phyloP scores from a whole-genome alignment of 1,140 invertebrate species.

The Kradibia gibbosae region DNA sequence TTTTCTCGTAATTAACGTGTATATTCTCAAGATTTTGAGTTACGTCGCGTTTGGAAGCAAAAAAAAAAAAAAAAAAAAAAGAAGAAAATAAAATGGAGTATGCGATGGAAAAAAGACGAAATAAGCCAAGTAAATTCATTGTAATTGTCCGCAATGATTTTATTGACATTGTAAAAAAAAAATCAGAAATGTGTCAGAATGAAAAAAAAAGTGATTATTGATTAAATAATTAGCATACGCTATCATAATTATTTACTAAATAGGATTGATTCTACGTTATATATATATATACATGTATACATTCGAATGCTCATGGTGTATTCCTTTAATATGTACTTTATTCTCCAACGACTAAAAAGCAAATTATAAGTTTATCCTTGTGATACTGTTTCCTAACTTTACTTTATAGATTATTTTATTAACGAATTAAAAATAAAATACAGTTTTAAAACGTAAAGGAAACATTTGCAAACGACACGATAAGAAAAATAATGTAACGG shows the following conservation, averaged over 20 bases:
- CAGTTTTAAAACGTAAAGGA: slow-evolving; percentile 39
- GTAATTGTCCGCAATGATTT: slow-evolving; percentile 39
- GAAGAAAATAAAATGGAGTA: slow-evolving; percentile 29
- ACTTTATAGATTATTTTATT: slow-evolving; percentile 55
- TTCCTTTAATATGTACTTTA: slow-evolving; percentile 42
- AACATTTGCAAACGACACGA: slow-evolving; percentile 51
- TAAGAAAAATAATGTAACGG: slow-evolving; percentile 64
- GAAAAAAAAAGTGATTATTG: slow-evolving; percentile 31
- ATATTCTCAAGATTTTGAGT: slow-evolving; percentile 28
- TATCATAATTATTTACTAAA: slow-evolving; percentile 45
- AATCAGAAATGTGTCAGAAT: slow-evolving; percentile 34
- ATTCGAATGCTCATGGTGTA: slow-evolving; percentile 37
- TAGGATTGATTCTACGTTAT: slow-evolving; percentile 41
- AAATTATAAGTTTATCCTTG: slow-evolving; percentile 49
- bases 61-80: slow-evolving; percentile 16
- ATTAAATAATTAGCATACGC: slow-evolving; percentile 35
- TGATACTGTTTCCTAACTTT: slow-evolving; percentile 56
- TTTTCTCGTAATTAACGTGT: slow-evolving; percentile 36
- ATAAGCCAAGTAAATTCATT: slow-evolving; percentile 15
- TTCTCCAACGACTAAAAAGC: slow-evolving; percentile 46
- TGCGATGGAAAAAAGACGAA: slow-evolving; percentile 32
- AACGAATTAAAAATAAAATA: slow-evolving; percentile 44
- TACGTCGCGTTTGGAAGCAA: slow-evolving; percentile 21
- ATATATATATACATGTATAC: neutral
- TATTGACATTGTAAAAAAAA: slow-evolving; percentile 34